phyloP scores from a whole-genome alignment of 2,888 invertebrate genomes.

The Hydroisotoma schaefferi region DNA sequence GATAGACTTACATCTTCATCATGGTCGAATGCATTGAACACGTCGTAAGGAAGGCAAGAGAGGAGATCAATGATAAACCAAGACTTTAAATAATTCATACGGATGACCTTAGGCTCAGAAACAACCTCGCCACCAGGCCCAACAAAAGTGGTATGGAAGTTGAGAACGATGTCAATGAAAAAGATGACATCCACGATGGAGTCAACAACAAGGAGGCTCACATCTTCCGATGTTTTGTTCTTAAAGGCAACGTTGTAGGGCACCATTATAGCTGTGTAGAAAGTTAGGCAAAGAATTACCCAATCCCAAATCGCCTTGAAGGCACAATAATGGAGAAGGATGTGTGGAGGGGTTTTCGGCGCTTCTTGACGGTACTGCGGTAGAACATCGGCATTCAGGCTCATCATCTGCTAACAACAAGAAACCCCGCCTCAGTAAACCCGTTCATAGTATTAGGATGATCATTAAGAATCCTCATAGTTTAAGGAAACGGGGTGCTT shows the following conservation, averaged over 20 bases:
- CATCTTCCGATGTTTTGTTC: conserved; percentile 97
- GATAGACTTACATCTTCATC: conserved; percentile 80
- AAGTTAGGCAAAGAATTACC: conserved; percentile 98
- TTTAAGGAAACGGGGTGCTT: too few relatives aligned
- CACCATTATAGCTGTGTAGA: conserved; percentile 96
- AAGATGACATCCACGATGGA: conserved; percentile 99
- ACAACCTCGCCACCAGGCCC: conserved; percentile 77
- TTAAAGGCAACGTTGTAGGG: conserved; percentile 99
- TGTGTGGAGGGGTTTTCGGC: conserved; percentile 99
- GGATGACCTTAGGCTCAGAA: conserved; percentile 95
- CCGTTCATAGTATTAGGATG: too few relatives aligned
- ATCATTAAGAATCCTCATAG: too few relatives aligned
- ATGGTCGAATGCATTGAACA: conserved; percentile 99
- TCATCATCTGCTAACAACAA: conserved; percentile 98
- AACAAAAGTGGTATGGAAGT: conserved; percentile 99
- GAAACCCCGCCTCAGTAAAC: too few relatives aligned
- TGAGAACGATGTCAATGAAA: conserved; percentile 99
- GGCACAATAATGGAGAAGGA: conserved; percentile 96
- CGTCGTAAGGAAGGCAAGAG: conserved; percentile 98
- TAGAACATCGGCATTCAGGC: conserved; percentile 95
- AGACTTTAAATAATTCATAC: conserved; percentile 98
- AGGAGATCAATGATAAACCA: conserved; percentile 99
- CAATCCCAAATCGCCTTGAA: conserved; percentile 62
- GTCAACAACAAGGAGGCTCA: conserved; percentile 86
- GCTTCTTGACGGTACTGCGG: conserved; percentile 99